Evolutionary conservation across 2,797 vertebrate genomes (phyloP).

Genomic region (Salmo trutta): DNA sequence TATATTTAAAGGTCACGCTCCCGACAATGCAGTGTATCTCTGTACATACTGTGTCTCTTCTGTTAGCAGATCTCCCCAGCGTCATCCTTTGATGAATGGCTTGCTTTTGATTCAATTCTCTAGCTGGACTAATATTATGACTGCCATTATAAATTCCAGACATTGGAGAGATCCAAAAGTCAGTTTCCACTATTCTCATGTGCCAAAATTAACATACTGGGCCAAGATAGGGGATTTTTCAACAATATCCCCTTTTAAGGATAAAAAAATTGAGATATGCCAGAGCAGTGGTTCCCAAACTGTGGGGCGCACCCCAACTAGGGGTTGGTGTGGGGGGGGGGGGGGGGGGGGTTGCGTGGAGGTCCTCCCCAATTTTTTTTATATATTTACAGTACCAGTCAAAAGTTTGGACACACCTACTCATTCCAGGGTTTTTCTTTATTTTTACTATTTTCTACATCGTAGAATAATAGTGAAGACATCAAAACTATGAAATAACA

Average conservation of each 20-base stretch:
- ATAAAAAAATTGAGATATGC: slow-evolving; percentile 24
- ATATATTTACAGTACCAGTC: too few species aligned
- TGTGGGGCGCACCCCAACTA: too few species aligned
- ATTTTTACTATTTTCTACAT: too few species aligned
- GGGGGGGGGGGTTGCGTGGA: too few species aligned
- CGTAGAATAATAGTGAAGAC: too few species aligned
- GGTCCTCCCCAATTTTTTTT: too few species aligned
- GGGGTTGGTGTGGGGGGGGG: too few species aligned
- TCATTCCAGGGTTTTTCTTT: too few species aligned
- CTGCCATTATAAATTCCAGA: background rate
- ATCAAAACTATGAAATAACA: too few species aligned
- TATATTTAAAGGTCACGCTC: slow-evolving; percentile 60
- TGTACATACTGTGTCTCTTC: slow-evolving; percentile 36
- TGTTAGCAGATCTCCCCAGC: slow-evolving; percentile 46
- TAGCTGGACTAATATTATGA: background rate
- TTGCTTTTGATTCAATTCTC: slow-evolving; percentile 30
- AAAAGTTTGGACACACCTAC: too few species aligned
- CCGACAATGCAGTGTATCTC: slow-evolving; percentile 40
- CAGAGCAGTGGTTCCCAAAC: too few species aligned
- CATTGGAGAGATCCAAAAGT: too few species aligned
- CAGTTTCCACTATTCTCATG: slow-evolving; percentile 38
- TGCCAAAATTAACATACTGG: slow-evolving; percentile 41
- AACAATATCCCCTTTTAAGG: slow-evolving; percentile 58
- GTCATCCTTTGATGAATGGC: slow-evolving; percentile 43
- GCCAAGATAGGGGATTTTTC: slow-evolving; percentile 55